These are phyloP conservation scores for Leptura quadrifasciata DNA, from an alignment of 2,888 invertebrate species.

Conservation along the genomic window DNA sequence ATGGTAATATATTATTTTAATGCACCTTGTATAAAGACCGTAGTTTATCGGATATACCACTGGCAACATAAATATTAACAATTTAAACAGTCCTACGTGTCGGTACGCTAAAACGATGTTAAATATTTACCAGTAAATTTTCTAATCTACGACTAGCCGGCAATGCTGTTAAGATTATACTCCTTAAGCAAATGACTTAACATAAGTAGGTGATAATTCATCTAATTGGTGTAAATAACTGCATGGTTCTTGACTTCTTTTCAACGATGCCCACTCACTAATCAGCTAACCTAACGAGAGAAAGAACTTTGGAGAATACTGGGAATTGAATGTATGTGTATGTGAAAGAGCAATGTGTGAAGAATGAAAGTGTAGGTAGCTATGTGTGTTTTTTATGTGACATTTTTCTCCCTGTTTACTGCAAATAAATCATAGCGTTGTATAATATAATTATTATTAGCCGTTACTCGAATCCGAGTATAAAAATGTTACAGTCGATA, in stretches of 20 bases:
- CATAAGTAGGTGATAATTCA: conserved; percentile 24
- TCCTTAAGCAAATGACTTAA: neutral
- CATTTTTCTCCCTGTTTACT: too few species aligned
- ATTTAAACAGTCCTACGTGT: neutral
- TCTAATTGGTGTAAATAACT: conserved; percentile 27
- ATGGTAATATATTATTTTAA: too few species aligned
- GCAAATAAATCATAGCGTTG: too few species aligned
- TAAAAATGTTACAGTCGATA: too few species aligned
- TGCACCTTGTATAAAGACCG: too few species aligned
- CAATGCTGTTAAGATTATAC: neutral
- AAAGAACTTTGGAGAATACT: neutral
- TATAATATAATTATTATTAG: too few species aligned
- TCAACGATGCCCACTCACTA: conserved; percentile 5
- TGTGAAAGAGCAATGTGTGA: neutral
- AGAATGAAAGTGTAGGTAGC: neutral
- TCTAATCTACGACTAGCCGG: neutral
- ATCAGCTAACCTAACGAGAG: conserved; percentile 9
- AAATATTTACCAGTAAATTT: neutral
- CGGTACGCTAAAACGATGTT: neutral
- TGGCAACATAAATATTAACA: neutral
- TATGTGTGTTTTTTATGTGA: too few species aligned
- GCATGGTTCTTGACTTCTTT: conserved; percentile 10
- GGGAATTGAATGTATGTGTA: neutral
- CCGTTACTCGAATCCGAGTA: too few species aligned
- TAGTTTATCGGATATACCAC: neutral